phyloP scores from a whole-genome alignment of 2,113 vertebrate genomes.

The Phyllostomus hastatus region DNA sequence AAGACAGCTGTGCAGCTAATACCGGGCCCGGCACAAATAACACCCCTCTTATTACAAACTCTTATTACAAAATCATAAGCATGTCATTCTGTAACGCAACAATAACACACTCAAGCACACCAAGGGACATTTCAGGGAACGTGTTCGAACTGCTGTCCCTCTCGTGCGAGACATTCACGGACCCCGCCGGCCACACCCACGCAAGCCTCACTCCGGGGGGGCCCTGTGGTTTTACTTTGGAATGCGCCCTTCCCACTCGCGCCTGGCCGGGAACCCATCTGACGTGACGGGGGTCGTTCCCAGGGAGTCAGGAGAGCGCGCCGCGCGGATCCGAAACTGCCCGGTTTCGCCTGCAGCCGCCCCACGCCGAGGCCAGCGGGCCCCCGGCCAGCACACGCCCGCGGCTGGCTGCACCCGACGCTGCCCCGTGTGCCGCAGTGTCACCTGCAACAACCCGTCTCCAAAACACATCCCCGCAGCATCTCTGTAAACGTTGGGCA shows the following conservation, averaged over 20 bases:
- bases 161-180: no score
- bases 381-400: neutral
- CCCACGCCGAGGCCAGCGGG: neutral
- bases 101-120: no score
- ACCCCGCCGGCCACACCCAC: no score
- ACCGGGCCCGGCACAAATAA: no score
- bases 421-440: accelerated
- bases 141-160: no score
- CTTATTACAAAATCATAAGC: no score
- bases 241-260: neutral
- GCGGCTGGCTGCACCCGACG: neutral
- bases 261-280: neutral
- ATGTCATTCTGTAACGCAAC: no score
- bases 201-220: no score
- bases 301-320: neutral
- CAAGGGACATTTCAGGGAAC: no score
- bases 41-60: no score
- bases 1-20: neutral
- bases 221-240: neutral
- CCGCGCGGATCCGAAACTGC: neutral
- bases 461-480: neutral
- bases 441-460: neutral
- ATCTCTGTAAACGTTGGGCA: neutral
- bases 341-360: accelerated
- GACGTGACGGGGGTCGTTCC: neutral